phyloP scores from a whole-genome alignment of 2,888 invertebrate species.

The Agrotis ipsilon region DNA sequence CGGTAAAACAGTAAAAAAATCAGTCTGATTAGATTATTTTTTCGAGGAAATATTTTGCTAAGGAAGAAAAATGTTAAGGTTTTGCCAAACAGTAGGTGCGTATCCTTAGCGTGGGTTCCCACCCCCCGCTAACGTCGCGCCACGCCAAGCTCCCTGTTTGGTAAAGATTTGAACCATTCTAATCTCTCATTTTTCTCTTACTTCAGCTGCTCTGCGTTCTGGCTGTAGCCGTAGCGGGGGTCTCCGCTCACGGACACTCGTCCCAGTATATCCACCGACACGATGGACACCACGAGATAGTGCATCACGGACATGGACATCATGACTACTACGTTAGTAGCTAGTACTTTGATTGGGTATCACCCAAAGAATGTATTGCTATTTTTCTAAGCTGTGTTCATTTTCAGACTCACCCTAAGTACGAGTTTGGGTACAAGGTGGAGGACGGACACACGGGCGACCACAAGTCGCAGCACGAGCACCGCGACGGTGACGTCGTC shows the following conservation, averaged over 20 bases:
- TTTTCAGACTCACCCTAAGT: slow-evolving; percentile 84
- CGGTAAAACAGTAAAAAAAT: not conserved
- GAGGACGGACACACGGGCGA: slow-evolving; percentile 90
- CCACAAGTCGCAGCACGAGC: slow-evolving; percentile 87
- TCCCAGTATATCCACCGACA: slow-evolving; percentile 70
- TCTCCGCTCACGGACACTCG: slow-evolving; percentile 53
- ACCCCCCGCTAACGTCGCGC: no score
- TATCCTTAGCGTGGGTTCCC: no score
- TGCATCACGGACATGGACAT: slow-evolving; percentile 69
- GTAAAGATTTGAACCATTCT: no score
- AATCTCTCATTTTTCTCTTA: not conserved
- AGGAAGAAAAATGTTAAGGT: no score
- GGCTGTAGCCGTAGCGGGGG: slow-evolving; percentile 21
- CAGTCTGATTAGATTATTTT: no score
- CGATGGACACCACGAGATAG: slow-evolving; percentile 74
- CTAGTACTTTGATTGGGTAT: not conserved
- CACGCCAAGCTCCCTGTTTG: no score
- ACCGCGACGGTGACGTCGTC: slow-evolving; percentile 86
- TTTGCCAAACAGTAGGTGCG: no score
- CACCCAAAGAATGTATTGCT: not conserved
- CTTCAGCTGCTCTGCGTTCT: slow-evolving; percentile 50
- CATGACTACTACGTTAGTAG: slow-evolving; percentile 50
- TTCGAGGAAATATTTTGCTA: no score
- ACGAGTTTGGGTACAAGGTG: slow-evolving; percentile 89
- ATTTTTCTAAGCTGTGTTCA: not conserved